These are phyloP conservation scores for Barbus barbus DNA, from an alignment of 2,113 vertebrate genomes.

Conservation along the genomic window DNA sequence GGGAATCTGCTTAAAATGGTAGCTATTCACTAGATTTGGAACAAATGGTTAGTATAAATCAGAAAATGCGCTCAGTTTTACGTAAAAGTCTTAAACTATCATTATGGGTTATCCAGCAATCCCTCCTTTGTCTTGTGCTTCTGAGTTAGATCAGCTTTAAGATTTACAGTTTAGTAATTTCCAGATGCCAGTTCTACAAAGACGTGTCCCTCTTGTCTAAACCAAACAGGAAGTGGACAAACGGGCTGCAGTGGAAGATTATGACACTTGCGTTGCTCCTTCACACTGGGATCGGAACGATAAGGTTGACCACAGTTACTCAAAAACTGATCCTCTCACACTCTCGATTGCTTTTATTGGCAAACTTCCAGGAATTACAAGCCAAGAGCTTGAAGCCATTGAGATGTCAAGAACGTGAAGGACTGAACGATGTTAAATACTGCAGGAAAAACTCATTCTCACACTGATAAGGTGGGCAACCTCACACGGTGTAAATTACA, in stretches of 20 bases:
- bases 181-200: not conserved
- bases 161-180: conserved; percentile 30
- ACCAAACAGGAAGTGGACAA: conserved; percentile 31
- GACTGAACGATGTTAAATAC: not conserved
- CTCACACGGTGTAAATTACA: not conserved
- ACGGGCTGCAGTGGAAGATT: conserved; percentile 38
- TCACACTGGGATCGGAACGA: conserved; percentile 44
- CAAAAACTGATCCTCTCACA: conserved; percentile 38
- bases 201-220: conserved; percentile 1
- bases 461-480: conserved; percentile 35
- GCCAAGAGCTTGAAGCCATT: conserved; percentile 19
- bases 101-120: not conserved
- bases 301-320: conserved; percentile 44
- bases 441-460: conserved; percentile 27
- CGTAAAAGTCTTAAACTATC: not conserved
- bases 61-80: not conserved
- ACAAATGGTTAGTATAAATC: not conserved
- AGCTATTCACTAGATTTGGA: not conserved
- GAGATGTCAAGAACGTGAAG: conserved; percentile 37
- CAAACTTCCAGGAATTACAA: conserved; percentile 39
- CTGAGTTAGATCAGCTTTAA: not conserved
- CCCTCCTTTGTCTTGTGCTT: not conserved
- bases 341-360: conserved; percentile 13
- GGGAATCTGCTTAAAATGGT: not conserved
- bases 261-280: conserved; percentile 16